A percentile compares a stretch with the other conserved stretches of the same genome.
Evolutionary conservation across 2,113 vertebrate genomes (phyloP).

Genomic region (Antigone vipio): DNA sequence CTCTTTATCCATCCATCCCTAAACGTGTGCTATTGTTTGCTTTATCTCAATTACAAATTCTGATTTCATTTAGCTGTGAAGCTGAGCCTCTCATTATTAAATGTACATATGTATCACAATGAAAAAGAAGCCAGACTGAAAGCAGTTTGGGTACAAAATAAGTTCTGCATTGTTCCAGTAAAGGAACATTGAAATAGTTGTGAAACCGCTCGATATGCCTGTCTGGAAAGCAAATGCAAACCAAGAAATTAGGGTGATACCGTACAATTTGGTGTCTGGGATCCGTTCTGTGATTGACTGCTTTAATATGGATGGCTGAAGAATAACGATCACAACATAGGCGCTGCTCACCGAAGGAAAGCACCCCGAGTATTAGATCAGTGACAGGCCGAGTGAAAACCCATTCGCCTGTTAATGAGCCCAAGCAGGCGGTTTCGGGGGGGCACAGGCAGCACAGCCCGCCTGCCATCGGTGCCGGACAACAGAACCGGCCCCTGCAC

Average conservation of each 20-base stretch:
- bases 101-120: background rate
- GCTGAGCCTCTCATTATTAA: background rate
- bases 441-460: background rate
- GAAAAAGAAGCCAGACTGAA: background rate
- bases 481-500: background rate
- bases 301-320: background rate
- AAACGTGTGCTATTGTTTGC: background rate
- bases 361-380: background rate
- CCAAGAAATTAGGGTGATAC: background rate
- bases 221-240: background rate
- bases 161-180: background rate
- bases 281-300: background rate
- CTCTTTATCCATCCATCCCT: background rate
- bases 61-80: background rate
- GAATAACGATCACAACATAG: background rate
- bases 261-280: background rate
- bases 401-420: background rate
- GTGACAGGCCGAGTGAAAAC: background rate
- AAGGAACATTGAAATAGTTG: background rate
- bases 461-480: no score
- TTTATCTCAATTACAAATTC: background rate
- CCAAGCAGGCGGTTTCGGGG: background rate
- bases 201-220: background rate
- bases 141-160: background rate
- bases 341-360: background rate